Percentiles rank a stretch among this genome's conserved stretches.
These are phyloP conservation scores for Bombus ignitus DNA, from an alignment of 1,140 invertebrate species.

Conservation along the genomic window DNA sequence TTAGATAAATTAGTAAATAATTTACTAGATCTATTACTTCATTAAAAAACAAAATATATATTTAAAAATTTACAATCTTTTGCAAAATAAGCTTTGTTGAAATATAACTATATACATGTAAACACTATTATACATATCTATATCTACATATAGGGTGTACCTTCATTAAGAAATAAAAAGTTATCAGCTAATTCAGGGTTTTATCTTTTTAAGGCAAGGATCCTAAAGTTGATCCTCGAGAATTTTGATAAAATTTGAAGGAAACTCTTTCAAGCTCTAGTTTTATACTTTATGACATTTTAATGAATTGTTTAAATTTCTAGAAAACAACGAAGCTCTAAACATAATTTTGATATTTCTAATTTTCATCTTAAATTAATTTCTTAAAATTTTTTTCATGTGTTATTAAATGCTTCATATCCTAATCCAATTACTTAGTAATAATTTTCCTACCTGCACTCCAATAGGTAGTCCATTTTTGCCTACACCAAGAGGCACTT, in stretches of 20 bases:
- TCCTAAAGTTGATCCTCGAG: too few relatives aligned
- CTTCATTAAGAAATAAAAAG: too few relatives aligned
- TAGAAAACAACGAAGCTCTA: background rate
- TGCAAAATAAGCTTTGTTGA: background rate
- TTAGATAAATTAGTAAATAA: conserved; percentile 2
- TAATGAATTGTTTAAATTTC: background rate
- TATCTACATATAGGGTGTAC: too few relatives aligned
- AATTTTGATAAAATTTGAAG: too few relatives aligned
- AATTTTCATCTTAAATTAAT: background rate
- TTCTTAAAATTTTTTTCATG: background rate
- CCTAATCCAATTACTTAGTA: background rate
- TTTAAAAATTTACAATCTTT: background rate
- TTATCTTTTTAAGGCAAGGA: too few relatives aligned
- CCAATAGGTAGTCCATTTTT: conserved; percentile 78
- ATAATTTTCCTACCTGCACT: conserved; percentile 72
- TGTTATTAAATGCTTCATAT: conserved; percentile 30
- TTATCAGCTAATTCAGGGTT: too few relatives aligned
- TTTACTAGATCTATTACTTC: too few relatives aligned
- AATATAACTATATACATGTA: too few relatives aligned
- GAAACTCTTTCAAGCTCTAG: too few relatives aligned
- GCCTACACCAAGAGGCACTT: conserved; percentile 84
- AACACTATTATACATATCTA: too few relatives aligned
- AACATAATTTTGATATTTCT: background rate
- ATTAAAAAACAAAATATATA: too few relatives aligned
- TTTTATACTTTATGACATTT: background rate